Evolutionary conservation across 2,888 invertebrate species (phyloP).

Genomic region (Eumerus sabulonum): DNA sequence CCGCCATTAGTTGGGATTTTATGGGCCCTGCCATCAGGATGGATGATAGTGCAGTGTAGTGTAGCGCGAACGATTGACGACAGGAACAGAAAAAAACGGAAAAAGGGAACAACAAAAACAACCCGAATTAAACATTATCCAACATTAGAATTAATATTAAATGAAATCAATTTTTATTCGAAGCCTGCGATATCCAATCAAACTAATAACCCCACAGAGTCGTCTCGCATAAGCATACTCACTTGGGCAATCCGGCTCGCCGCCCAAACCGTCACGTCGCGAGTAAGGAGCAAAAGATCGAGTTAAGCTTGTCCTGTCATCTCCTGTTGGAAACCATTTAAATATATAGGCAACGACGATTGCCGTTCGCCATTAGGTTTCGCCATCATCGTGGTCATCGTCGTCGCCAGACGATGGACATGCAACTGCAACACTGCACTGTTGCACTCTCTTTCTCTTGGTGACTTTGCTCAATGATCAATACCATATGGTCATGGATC

Average conservation of each 20-base stretch:
- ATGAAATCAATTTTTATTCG: slow-evolving; percentile 66
- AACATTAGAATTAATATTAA: slow-evolving; percentile 66
- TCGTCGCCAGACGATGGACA: slow-evolving; percentile 21
- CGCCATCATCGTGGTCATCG: slow-evolving; percentile 41
- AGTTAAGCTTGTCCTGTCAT: slow-evolving; percentile 55
- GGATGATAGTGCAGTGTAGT: slow-evolving; percentile 50
- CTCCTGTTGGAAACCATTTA: slow-evolving; percentile 61
- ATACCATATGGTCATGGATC: slow-evolving; percentile 67
- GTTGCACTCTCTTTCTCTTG: background rate
- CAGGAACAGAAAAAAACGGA: slow-evolving; percentile 8
- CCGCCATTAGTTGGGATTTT: slow-evolving; percentile 65
- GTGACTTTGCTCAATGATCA: slow-evolving; percentile 48
- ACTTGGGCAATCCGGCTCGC: background rate
- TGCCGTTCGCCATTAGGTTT: slow-evolving; percentile 45
- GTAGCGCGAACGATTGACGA: slow-evolving; percentile 15
- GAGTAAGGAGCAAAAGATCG: slow-evolving; percentile 17
- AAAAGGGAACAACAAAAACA: too few relatives aligned
- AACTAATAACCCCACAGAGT: slow-evolving; percentile 65
- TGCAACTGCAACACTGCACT: slow-evolving; percentile 32
- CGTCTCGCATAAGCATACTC: slow-evolving; percentile 43
- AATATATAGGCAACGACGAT: slow-evolving; percentile 64
- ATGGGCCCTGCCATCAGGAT: slow-evolving; percentile 57
- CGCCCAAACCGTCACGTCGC: slow-evolving; percentile 9
- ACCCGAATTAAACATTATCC: slow-evolving; percentile 61
- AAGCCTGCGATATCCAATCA: slow-evolving; percentile 66